Evolutionary conservation across 1,140 invertebrate genomes (phyloP).

Genomic region (Lordiphosa clarofinis): DNA sequence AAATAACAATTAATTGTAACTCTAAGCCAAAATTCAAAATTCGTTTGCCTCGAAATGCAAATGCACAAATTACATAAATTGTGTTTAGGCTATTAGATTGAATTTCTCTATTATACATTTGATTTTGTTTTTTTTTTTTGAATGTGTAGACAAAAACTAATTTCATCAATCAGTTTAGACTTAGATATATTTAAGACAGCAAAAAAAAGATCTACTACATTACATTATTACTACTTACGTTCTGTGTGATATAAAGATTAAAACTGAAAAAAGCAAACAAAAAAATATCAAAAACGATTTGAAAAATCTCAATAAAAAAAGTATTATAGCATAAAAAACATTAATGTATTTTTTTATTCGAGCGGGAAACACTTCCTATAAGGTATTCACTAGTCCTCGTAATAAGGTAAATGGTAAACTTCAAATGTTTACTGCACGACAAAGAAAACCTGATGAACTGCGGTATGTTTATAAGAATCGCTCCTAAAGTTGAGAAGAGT

Average conservation of each 20-base stretch:
- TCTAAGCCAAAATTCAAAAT: slow-evolving; percentile 36
- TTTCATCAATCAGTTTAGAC: slow-evolving; percentile 55
- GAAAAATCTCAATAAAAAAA: slow-evolving; percentile 73
- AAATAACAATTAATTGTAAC: slow-evolving; percentile 41
- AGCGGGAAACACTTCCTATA: too few relatives aligned
- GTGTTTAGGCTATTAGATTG: slow-evolving; percentile 27
- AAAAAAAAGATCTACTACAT: slow-evolving; percentile 69
- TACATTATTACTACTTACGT: slow-evolving; percentile 51
- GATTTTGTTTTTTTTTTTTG: background rate
- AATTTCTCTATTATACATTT: slow-evolving; percentile 38
- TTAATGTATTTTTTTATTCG: background rate
- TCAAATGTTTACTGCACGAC: too few relatives aligned
- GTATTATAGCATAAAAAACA: slow-evolving; percentile 62
- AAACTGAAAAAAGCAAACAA: slow-evolving; percentile 43
- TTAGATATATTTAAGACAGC: slow-evolving; percentile 61
- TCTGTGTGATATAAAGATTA: slow-evolving; percentile 72
- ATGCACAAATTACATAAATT: slow-evolving; percentile 38
- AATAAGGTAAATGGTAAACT: too few relatives aligned
- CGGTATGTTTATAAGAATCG: too few relatives aligned
- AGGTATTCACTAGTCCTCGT: too few relatives aligned
- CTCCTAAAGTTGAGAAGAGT: too few relatives aligned
- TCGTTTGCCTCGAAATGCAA: slow-evolving; percentile 30
- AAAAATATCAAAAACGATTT: slow-evolving; percentile 70
- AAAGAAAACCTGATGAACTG: too few relatives aligned
- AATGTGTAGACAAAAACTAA: slow-evolving; percentile 14